Evolutionary conservation across 2,888 invertebrate species (phyloP).

Genomic region (Galeruca laticollis): DNA sequence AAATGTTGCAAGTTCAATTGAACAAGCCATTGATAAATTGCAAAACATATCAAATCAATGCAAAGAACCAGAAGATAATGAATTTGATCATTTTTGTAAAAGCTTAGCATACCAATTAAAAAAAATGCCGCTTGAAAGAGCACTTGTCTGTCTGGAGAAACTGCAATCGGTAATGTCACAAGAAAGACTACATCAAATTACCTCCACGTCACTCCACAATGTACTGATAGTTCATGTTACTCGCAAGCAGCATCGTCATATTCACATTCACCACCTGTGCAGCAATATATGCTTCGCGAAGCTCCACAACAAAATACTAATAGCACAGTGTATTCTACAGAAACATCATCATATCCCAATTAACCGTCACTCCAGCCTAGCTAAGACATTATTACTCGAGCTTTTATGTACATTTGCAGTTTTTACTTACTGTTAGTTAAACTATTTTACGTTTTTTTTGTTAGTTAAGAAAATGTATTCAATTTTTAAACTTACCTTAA

Average conservation of each 20-base stretch:
- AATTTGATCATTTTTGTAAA: constrained; percentile 38
- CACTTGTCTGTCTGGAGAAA: constrained; percentile 41
- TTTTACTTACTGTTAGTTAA: too few species aligned
- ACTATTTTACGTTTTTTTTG: too few species aligned
- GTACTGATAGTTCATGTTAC: constrained; percentile 10
- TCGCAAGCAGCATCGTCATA: background rate
- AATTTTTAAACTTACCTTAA: constrained; percentile 14
- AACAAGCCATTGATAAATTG: too few species aligned
- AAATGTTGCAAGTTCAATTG: too few species aligned
- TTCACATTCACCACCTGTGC: too few species aligned
- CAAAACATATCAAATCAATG: too few species aligned
- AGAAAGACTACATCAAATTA: constrained; percentile 30
- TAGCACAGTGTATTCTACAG: constrained; percentile 11
- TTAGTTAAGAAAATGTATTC: too few species aligned
- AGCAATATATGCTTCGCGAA: background rate
- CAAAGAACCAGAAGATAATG: constrained; percentile 21
- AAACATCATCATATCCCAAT: too few species aligned
- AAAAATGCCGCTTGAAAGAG: constrained; percentile 40
- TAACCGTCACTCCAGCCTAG: too few species aligned
- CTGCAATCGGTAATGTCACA: constrained; percentile 37
- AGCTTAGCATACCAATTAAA: constrained; percentile 39
- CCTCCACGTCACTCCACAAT: too few species aligned
- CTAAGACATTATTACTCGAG: too few species aligned
- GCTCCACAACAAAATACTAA: constrained; percentile 7
- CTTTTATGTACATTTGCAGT: too few species aligned